Evolutionary conservation across 2,888 invertebrate genomes (phyloP).

Genomic region (Troides helena): DNA sequence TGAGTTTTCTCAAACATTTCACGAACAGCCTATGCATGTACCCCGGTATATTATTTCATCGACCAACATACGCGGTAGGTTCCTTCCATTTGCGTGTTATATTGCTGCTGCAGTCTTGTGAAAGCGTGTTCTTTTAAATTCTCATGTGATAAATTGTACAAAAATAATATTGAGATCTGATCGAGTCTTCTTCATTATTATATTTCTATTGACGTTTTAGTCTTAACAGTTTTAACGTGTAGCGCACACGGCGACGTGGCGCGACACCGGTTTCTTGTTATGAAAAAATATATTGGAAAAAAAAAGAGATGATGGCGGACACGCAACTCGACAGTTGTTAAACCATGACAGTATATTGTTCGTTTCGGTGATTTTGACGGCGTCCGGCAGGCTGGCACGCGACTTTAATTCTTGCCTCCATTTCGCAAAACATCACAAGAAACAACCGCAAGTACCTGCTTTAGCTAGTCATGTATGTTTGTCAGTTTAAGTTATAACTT

Average conservation of each 20-base stretch:
- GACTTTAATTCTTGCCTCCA: slow-evolving; percentile 18
- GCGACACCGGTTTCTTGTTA: slow-evolving; percentile 37
- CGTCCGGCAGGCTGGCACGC: slow-evolving; percentile 19
- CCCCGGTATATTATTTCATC: slow-evolving; percentile 42
- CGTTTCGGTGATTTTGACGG: slow-evolving; percentile 33
- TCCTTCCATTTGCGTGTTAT: slow-evolving; percentile 38
- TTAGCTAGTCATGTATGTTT: slow-evolving; percentile 3
- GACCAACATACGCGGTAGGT: slow-evolving; percentile 35
- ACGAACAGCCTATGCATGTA: neutral
- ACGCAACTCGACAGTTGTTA: slow-evolving; percentile 35
- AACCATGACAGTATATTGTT: slow-evolving; percentile 40
- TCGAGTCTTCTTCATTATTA: slow-evolving; percentile 61
- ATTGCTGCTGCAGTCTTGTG: slow-evolving; percentile 45
- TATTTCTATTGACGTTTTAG: slow-evolving; percentile 65
- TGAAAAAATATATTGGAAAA: slow-evolving; percentile 30
- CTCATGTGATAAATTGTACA: slow-evolving; percentile 76
- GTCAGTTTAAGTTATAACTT: no score
- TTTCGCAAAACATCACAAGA: neutral
- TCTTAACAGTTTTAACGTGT: slow-evolving; percentile 42
- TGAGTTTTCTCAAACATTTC: neutral
- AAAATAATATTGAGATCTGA: slow-evolving; percentile 63
- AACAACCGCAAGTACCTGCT: slow-evolving; percentile 1
- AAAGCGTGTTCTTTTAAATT: slow-evolving; percentile 62
- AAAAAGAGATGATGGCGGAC: slow-evolving; percentile 30
- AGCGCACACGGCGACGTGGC: slow-evolving; percentile 21